Evolutionary conservation across 2,888 invertebrate genomes (phyloP), one percentile per base, ranked within the genome.

Genomic region (Andrena hattorfiana): DNA sequence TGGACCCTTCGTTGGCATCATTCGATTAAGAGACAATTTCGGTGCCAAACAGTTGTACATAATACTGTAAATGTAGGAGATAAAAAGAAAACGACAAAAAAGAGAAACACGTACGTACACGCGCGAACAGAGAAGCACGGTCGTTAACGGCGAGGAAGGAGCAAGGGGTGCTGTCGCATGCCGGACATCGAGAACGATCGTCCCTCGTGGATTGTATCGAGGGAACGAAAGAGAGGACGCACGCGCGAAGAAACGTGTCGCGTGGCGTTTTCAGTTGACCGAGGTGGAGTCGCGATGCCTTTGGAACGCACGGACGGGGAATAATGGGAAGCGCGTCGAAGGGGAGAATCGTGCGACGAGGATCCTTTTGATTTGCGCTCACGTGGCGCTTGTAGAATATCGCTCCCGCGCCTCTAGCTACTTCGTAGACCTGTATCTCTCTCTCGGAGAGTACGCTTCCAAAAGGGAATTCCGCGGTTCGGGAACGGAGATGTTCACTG

Each of bases 31-130:
- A 81, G 76, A 83, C 77, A 89, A 86, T 91, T 91, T 86, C 89
- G 92, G 93, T 94, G 94, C 94, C 93, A 93, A 93, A 92, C 84
- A 92, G 91, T 92, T 94, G 93, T 93, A 94, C 82, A 93, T 93
- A 94, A 91, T 92, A 93, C 91, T 91, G 90, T 91, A 91, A 92
- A 92, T 89, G 88, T 93, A 92, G 91, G 85, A 85, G 77, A 89
- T 88, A 89, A 88, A 77, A 32, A 26, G 0, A 75, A 81, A 32
- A 28, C 68, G 35, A 4, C 62, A 13, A 42, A n/a, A 42, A 68
- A 35, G 89, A 88, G 48, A 71, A 48, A 66, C 64, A 70, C 78
- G 42, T 16, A 42, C 42, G 42, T 80, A 80, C 81, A 67, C n/a
- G 49, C 42, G 20, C 60, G 79, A 54, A 54, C 32, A 42, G 10